These are phyloP conservation scores for Theropithecus gelada DNA, from an alignment of 2,113 vertebrate genomes.

Conservation along the genomic window DNA sequence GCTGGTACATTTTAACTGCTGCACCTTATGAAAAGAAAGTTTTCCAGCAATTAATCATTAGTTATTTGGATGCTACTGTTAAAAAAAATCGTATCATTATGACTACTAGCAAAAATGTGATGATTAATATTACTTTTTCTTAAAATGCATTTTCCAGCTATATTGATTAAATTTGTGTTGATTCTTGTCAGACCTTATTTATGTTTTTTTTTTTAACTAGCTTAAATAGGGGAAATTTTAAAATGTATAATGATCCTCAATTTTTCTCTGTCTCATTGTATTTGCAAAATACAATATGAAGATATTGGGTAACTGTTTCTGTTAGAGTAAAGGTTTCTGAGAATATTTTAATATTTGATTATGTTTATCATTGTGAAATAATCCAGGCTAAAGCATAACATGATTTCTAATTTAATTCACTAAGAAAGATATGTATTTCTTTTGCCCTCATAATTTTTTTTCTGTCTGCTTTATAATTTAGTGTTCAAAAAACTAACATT, in stretches of 20 bases:
- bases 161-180: not conserved
- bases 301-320: not conserved
- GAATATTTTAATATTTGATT: slow-evolving; percentile 8
- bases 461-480: not conserved
- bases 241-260: not conserved
- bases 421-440: not conserved
- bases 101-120: not conserved
- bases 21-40: not conserved
- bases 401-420: not conserved
- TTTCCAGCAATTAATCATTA: not conserved
- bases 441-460: not conserved
- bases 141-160: not conserved
- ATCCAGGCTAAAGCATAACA: not conserved
- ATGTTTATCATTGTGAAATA: slow-evolving; percentile 18
- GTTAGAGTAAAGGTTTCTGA: slow-evolving; percentile 14
- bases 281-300: slow-evolving; percentile 50
- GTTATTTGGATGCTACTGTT: not conserved
- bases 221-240: not conserved
- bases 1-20: not conserved
- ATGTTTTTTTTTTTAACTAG: slow-evolving; percentile 27
- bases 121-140: slow-evolving; percentile 18
- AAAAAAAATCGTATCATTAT: not conserved
- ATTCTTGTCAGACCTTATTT: not conserved
- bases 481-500: not conserved
- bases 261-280: slow-evolving; percentile 43